Evolutionary conservation across 2,888 invertebrate species (phyloP).

Genomic region (Bugula neritina): DNA sequence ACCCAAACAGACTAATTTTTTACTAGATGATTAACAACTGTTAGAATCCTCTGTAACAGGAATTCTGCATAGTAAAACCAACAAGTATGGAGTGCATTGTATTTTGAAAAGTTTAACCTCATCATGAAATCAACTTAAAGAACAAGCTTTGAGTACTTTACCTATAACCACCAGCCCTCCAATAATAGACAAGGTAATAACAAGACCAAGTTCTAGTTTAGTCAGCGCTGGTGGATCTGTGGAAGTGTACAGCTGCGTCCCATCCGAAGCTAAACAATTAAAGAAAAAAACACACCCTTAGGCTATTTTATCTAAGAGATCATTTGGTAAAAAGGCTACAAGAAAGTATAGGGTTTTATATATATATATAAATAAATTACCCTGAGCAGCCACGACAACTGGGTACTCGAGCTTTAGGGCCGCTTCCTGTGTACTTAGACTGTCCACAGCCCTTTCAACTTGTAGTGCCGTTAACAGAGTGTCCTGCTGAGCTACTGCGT

Average conservation of each 20-base stretch:
- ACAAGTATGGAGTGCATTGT: no score
- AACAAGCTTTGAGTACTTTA: no score
- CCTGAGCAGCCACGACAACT: not conserved
- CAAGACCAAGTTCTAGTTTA: not conserved
- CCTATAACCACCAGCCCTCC: conserved; percentile 5
- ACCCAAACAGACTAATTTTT: no score
- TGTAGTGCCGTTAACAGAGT: not conserved
- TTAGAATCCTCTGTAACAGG: no score
- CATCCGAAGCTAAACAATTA: not conserved
- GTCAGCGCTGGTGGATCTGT: conserved; percentile 14
- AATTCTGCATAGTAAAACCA: no score
- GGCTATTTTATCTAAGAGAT: no score
- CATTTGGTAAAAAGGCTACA: no score
- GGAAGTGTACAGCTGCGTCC: not conserved
- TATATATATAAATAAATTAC: no score
- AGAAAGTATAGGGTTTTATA: no score
- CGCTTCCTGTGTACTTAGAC: not conserved
- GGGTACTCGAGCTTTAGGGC: not conserved
- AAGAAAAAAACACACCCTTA: not conserved
- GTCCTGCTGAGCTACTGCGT: not conserved
- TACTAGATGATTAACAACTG: no score
- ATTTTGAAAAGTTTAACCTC: no score
- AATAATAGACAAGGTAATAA: not conserved
- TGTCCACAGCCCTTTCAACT: not conserved
- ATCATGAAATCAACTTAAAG: no score